Percentiles rank a stretch among this genome's conserved stretches.
These are phyloP conservation scores for Rhagonycha lutea DNA, from an alignment of 2,888 invertebrate genomes.

Conservation along the genomic window DNA sequence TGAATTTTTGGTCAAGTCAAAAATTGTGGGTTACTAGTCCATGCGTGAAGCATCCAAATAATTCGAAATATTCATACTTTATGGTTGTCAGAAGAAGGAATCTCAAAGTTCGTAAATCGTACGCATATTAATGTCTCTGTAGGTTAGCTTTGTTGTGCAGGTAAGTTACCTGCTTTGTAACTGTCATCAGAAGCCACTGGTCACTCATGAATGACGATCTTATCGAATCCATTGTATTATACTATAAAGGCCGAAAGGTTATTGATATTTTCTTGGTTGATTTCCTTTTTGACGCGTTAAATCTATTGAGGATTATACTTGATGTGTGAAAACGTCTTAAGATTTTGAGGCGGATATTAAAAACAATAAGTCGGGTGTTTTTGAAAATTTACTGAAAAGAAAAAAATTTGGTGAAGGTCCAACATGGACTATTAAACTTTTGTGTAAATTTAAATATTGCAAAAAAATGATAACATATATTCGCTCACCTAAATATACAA, in stretches of 20 bases:
- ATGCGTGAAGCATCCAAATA: neutral
- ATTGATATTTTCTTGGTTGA: neutral
- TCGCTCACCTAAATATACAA: neutral
- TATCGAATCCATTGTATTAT: neutral
- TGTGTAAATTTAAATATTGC: neutral
- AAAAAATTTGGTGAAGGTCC: neutral
- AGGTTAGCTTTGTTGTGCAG: neutral
- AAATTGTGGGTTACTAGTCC: neutral
- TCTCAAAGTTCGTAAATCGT: neutral
- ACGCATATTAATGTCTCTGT: neutral
- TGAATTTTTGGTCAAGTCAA: no score
- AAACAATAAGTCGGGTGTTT: neutral
- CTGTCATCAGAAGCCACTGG: neutral
- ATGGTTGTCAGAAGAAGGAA: neutral
- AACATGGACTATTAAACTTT: neutral
- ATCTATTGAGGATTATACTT: neutral
- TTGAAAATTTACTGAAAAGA: neutral
- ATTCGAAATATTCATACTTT: neutral
- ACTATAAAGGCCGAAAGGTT: neutral
- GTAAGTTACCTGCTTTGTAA: neutral
- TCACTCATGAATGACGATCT: conserved; percentile 1
- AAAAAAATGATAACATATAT: neutral
- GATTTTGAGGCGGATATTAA: neutral
- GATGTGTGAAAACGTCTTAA: neutral
- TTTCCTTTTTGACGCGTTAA: neutral